phyloP scores from a whole-genome alignment of 2,113 vertebrate species.

The Podarcis cretensis region DNA sequence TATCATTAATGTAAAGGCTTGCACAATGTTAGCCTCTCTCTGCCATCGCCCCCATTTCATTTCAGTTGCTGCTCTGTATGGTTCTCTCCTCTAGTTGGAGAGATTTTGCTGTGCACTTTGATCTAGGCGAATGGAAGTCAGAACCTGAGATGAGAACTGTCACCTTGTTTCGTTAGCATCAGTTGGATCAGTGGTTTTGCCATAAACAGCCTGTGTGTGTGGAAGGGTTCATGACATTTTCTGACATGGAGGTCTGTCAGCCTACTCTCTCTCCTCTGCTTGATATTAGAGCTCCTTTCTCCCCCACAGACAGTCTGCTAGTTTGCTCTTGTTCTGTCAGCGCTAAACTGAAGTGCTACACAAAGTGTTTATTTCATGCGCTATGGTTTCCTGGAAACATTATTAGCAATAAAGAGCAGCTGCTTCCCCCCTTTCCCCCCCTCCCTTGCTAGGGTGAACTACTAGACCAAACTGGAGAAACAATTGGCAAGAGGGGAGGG shows the following conservation, averaged over 20 bases:
- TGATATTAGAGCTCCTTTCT: not conserved
- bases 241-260: not conserved
- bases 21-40: not conserved
- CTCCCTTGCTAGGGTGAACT: not conserved
- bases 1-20: not conserved
- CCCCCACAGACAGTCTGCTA: not conserved
- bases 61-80: not conserved
- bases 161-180: not conserved
- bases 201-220: not conserved
- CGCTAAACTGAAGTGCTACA: not conserved
- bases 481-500: not conserved
- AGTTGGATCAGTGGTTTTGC: not conserved
- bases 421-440: not conserved
- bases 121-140: not conserved
- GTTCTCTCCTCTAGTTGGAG: not conserved
- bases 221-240: constrained; percentile 2
- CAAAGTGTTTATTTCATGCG: not conserved
- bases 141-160: constrained; percentile 9
- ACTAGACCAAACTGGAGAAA: not conserved
- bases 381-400: not conserved
- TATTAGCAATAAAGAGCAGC: not conserved
- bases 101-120: not conserved
- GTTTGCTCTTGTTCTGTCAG: constrained; percentile 4
- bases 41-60: not conserved
- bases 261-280: not conserved